Evolutionary conservation across 2,113 vertebrate species (phyloP), one percentile per base, ranked within the genome.

Genomic region (Saiga tatarica): DNA sequence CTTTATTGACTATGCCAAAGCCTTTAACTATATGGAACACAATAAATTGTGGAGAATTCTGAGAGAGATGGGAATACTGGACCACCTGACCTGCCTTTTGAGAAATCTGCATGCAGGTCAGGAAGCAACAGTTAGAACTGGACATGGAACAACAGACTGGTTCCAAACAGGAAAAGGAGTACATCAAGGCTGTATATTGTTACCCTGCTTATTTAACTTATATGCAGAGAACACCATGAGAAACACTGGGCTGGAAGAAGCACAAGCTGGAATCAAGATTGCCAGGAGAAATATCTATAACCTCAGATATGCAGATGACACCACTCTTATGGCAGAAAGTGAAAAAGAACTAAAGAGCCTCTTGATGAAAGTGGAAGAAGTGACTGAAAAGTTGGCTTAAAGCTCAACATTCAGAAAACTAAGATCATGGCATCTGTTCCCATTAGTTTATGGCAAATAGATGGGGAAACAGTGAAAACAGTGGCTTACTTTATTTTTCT

Each of bases 161-260:
- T 5, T 67, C 33, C 7, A 67, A n/a, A 67, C 9, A 67, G 7
- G 33, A 9, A n/a, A 67, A 67, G 3, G 7, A 67, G 2, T 67
- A 19, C 0, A 0, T 67, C 33, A 67, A 67, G 16, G 7, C 16
- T 67, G 16, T 67, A 67, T 19, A n/a, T 67, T 67, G 62, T n/a
- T 2, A n/a, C 16, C 2, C 16, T 67, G 8, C 33, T 36, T 67
- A 67, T 67, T 67, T 36, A 67, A 67, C 17, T 67, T 67, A 2
- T 67, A 36, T 67, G 8, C 17, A 36, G 64, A 67, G 1, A 36
- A 67, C 64, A 67, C 0, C 64, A 36, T 21, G 1, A 36, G 64
- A 67, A n/a, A 21, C 0, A 0, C 33, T 36, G 33, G 17, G 2
- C 33, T 67, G 64, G 33, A 10, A 10, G 64, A 67, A 67, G 8